Conservation (phyloP, 2,797 vertebrate species). For the Hapalemur alaotrensis region DNA sequence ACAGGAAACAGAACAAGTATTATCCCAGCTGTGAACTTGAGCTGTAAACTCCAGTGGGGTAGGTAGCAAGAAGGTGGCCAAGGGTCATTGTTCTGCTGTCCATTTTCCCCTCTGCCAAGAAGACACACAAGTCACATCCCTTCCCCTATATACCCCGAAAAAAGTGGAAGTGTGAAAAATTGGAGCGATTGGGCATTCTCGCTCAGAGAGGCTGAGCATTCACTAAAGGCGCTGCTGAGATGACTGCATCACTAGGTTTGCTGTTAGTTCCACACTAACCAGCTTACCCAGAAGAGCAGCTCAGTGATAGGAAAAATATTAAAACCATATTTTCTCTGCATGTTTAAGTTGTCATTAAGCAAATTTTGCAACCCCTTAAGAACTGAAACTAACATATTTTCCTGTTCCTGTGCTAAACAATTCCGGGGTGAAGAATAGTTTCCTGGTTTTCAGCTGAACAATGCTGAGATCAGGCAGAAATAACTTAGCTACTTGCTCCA, state of each 20-base stretch:
- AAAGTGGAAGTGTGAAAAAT: not conserved
- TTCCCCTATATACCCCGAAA: not conserved
- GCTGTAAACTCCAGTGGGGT: not conserved
- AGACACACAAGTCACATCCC: not conserved
- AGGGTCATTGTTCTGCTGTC: not conserved
- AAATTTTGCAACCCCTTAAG: not conserved
- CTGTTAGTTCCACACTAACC: not conserved
- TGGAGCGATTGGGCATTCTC: not conserved
- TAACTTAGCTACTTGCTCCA: not conserved
- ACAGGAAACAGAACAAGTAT: not conserved
- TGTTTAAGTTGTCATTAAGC: conserved; percentile 20
- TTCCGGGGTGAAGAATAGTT: not conserved
- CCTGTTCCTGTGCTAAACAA: not conserved
- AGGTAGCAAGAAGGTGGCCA: not conserved
- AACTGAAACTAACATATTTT: not conserved
- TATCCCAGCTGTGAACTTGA: not conserved
- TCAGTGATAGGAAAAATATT: not conserved
- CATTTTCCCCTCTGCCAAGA: not conserved
- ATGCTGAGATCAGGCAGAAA: conserved; percentile 24
- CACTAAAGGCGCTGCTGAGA: not conserved
- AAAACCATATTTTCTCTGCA: conserved; percentile 35
- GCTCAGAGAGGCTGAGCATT: not conserved
- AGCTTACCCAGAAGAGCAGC: not conserved
- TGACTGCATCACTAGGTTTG: not conserved
- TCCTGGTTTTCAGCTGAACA: conserved; percentile 38